Evolutionary conservation across 2,113 vertebrate species (phyloP), one percentile per base, ranked within the genome.

Genomic region (Benitochromis conjunctus): DNA sequence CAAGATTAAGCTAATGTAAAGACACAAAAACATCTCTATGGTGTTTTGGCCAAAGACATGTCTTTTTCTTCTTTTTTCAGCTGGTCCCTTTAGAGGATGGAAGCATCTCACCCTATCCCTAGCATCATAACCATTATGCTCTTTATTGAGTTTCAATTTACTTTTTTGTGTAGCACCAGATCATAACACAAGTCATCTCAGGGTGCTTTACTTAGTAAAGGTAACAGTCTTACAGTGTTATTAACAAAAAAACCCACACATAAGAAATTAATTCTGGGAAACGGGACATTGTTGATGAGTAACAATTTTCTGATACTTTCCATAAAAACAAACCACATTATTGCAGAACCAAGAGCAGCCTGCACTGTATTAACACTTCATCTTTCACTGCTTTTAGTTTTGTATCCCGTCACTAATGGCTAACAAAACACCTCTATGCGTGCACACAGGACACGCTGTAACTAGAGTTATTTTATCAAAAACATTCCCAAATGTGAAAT

Each of bases 31-130:
- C 69, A 0, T 11, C 5, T 74, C 41, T 18, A 16, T 11, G 66
- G 24, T 0, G 0, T 51, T 51, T 16, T 18, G 14, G 16, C 14
- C 18, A 16, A 51, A 6, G 14, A 51, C 18, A 18, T 51, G 14
- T 29, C 41, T 16, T 24, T 24, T 29, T 29, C 9, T 16, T 43
- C n/a, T 29, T 43, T 1, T 74, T 11, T 29, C 21, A 46, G 41
- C 66, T 24, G n/a, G 5, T 55, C 54, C 48, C 66, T 71, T 1
- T 43, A 48, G 26, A 26, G 1, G 66, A 11, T 64, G 34, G 60
- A 13, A 38, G 60, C 41, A 16, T 48, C 46, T 46, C 43, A 46
- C 43, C 43, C 13, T 2, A 26, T 5, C 66, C 66, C 24, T 29
- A 24, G 24, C 41, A 29, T 51, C 6, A 14, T 5, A 74, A 74